Percentiles rank a stretch among this genome's conserved stretches.
These are phyloP conservation scores for Sycophaga agraensis DNA, from an alignment of 1,140 invertebrate species.

Conservation along the genomic window DNA sequence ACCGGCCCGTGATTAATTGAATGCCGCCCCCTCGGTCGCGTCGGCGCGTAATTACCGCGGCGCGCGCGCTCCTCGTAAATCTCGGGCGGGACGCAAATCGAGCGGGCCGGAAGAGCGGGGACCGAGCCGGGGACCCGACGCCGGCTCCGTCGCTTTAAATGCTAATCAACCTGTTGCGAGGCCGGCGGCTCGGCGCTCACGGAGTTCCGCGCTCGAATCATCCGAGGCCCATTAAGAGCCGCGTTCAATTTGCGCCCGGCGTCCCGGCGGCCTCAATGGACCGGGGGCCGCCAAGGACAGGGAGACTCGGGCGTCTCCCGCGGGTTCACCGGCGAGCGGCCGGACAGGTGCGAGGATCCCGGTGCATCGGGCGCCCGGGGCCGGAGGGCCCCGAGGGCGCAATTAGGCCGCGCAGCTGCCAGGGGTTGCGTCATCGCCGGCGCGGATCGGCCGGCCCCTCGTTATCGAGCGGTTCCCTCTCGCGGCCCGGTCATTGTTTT, in stretches of 20 bases:
- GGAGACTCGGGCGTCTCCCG: too few relatives aligned
- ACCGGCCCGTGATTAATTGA: conserved; percentile 25
- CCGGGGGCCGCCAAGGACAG: too few relatives aligned
- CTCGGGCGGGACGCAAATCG: conserved; percentile 17
- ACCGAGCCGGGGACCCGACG: background rate
- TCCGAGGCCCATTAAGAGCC: background rate
- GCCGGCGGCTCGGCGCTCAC: too few relatives aligned
- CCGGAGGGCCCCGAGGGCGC: conserved; percentile 45
- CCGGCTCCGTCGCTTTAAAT: too few relatives aligned
- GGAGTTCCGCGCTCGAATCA: background rate
- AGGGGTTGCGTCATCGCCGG: conserved; percentile 43
- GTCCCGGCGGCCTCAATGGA: too few relatives aligned
- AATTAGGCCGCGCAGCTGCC: conserved; percentile 50
- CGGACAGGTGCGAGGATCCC: too few relatives aligned
- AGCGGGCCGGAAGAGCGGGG: conserved; percentile 9
- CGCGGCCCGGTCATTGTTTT: conserved; percentile 9
- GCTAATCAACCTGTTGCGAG: too few relatives aligned
- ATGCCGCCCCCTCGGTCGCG: conserved; percentile 2
- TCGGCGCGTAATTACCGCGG: background rate
- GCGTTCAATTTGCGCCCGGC: background rate
- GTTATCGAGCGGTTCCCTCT: background rate
- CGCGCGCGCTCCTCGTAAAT: conserved; percentile 19
- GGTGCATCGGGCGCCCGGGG: too few relatives aligned
- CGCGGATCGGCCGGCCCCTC: conserved; percentile 30
- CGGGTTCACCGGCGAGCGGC: too few relatives aligned